These are phyloP conservation scores for Thera britannica DNA, from an alignment of 2,888 invertebrate genomes.

Conservation along the genomic window DNA sequence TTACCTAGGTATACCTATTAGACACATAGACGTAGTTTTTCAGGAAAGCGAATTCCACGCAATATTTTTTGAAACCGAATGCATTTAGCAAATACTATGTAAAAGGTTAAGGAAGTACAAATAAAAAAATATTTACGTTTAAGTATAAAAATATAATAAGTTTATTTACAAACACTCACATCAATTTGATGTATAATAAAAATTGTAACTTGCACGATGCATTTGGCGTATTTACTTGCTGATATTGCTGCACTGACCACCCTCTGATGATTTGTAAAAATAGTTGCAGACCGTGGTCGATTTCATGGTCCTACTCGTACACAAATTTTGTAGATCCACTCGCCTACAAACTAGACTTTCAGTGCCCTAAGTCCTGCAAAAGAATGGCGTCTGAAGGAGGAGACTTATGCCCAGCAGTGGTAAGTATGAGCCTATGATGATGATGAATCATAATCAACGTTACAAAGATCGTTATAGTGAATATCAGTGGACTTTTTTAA, in stretches of 20 bases:
- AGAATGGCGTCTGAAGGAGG: too few species aligned
- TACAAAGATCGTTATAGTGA: not conserved
- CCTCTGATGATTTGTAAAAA: conserved; percentile 27
- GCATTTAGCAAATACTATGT: too few species aligned
- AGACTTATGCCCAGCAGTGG: too few species aligned
- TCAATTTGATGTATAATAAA: conserved; percentile 81
- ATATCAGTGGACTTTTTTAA: not conserved
- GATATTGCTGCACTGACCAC: conserved; percentile 44
- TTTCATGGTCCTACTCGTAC: conserved; percentile 7
- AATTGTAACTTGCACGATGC: conserved; percentile 50
- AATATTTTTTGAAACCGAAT: too few species aligned
- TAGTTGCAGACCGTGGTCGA: conserved; percentile 3
- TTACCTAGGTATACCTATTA: too few species aligned
- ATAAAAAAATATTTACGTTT: conserved; percentile 66
- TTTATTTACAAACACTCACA: conserved; percentile 81
- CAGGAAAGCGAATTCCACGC: too few species aligned
- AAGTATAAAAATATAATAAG: conserved; percentile 73
- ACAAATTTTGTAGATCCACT: not conserved
- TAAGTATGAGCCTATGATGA: too few species aligned
- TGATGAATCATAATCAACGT: too few species aligned
- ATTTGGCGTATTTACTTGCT: conserved; percentile 54
- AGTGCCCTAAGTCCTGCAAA: not conserved
- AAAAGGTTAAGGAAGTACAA: conserved; percentile 38
- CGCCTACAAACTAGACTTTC: not conserved
- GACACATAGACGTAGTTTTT: too few species aligned